Conservation (phyloP, 2,797 vertebrate genomes). For the Halcyon smyrnensis region DNA sequence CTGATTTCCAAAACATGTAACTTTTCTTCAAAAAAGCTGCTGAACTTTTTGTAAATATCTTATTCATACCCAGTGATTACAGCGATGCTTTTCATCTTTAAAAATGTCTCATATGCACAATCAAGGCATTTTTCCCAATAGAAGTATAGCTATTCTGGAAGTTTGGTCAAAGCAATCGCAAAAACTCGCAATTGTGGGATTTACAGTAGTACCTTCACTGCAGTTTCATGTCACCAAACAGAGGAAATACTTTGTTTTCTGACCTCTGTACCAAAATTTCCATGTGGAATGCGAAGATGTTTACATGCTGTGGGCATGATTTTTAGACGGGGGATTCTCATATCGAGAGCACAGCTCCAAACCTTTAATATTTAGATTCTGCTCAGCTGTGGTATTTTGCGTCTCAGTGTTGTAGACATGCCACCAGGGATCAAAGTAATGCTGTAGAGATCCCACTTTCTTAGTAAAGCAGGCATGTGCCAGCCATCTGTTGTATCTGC, state of each 20-base stretch:
- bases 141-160: conserved; percentile 18
- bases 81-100: conserved; percentile 16
- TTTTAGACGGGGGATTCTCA: conserved; percentile 65
- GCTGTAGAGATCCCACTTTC: conserved; percentile 81
- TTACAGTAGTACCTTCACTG: conserved; percentile 28
- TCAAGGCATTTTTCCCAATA: not conserved
- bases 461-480: conserved; percentile 85
- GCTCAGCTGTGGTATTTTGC: conserved; percentile 86
- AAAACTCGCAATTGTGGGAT: not conserved
- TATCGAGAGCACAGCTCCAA: conserved; percentile 75
- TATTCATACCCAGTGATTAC: conserved; percentile 8
- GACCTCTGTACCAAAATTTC: conserved; percentile 65
- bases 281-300: conserved; percentile 72
- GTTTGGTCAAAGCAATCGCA: not conserved
- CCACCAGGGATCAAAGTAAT: conserved; percentile 86
- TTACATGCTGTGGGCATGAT: conserved; percentile 70
- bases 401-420: conserved; percentile 83
- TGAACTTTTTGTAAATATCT: not conserved
- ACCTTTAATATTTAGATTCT: conserved; percentile 82
- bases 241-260: conserved; percentile 74
- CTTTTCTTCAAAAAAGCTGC: conserved; percentile 23
- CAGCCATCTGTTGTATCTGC: conserved; percentile 88
- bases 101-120: not conserved
- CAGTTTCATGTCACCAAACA: conserved; percentile 63
- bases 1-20: conserved; percentile 29